Base-by-base conservation (phyloP, 1,140 invertebrate genomes). In the Nymphalis io region DNA sequence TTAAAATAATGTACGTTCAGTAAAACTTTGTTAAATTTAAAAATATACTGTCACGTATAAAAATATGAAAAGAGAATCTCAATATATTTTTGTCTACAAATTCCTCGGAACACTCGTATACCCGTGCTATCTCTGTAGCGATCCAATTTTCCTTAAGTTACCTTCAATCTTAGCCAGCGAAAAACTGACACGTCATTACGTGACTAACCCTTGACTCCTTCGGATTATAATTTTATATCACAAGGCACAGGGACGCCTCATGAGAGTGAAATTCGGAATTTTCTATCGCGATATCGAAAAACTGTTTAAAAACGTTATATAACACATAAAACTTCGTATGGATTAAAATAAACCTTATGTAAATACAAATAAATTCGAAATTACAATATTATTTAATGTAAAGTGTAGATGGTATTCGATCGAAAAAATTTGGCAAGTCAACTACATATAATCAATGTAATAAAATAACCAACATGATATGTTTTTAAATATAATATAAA, bases 171-270 rank as follows among this genome's bases (percentile, higher is more conserved):
- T 55, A 73, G 61, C 61, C 75, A 67, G 59, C 63, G 74, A 66
- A 76, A 82, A 78, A 85, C 82, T 85, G 86, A 85, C 86, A 83
- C 83, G 81, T 79, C 82, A 76, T 81, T 87, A 88, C 83, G 84
- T 88, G 86, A 84, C 82, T 78, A 64, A 79, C 78, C 82, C 75
- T 76, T 76, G 74, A 76, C 76, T 74, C 76, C 78, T 65, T 65
- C 44, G 59, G 67, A 70, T 75, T 75, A 75, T 75, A 73, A 75
- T 75, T 75, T 75, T 64, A 69, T 65, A 73, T 75, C 70, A 55
- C 13, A 58, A 60, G 64, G 44, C 64, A 58, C 58, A 42, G 59
- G 64, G 55, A 55, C 12, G 51, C 23, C 21, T 55, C 51, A 12
- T 51, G 48, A 51, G n/a, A 21, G 4, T 11, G 20, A 51, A 51